phyloP scores from a whole-genome alignment of 2,797 vertebrate genomes.

The Malacoraja senta region DNA sequence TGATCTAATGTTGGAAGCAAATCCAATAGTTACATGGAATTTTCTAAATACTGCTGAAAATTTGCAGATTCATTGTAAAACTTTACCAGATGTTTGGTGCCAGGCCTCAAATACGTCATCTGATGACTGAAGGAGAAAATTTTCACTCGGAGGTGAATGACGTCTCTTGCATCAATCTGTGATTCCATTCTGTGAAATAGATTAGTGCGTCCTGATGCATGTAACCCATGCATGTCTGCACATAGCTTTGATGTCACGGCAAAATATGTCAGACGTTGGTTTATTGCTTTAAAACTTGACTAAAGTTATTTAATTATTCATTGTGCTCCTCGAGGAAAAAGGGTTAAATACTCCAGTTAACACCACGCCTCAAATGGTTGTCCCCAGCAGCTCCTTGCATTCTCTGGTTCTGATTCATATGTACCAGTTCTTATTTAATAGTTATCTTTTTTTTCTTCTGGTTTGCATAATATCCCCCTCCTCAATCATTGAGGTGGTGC shows the following conservation, averaged over 20 bases:
- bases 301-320: not conserved
- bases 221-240: not conserved
- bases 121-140: no score
- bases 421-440: no score
- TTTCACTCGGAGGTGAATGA: no score
- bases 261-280: not conserved
- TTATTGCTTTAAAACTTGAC: not conserved
- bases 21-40: no score
- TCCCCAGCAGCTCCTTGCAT: not conserved
- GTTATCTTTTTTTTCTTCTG: not conserved
- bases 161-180: no score
- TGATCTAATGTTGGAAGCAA: no score
- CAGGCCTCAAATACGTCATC: no score
- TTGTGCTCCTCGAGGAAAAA: not conserved
- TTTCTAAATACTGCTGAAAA: no score
- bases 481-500: not conserved
- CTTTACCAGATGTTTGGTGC: no score
- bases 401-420: not conserved
- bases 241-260: not conserved
- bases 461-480: not conserved
- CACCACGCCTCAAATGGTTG: not conserved
- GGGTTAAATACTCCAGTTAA: not conserved
- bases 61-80: no score
- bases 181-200: no score
- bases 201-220: no score